Percentiles rank a stretch among this genome's conserved stretches.
phyloP scores from a whole-genome alignment of 53 echinoderm and acorn worm species.

The Apostichopus leukothele region DNA sequence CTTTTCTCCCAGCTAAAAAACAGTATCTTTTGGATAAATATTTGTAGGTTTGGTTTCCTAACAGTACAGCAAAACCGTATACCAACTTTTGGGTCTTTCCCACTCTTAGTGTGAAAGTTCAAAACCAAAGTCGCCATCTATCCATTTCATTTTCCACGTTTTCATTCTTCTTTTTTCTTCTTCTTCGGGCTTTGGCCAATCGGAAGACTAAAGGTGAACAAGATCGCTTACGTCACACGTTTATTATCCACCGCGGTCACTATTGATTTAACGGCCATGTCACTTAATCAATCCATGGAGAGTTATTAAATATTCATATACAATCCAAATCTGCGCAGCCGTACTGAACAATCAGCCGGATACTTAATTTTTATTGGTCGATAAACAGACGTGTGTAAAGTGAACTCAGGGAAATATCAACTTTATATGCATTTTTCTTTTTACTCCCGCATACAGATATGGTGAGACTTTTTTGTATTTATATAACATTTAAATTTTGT shows the following conservation, averaged over 20 bases:
- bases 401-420: neutral
- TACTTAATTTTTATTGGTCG: conserved; percentile 50
- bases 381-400: neutral
- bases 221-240: conserved; percentile 20
- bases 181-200: conserved; percentile 22
- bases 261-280: conserved; percentile 41
- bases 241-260: conserved; percentile 38
- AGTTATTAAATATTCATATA: conserved; percentile 43
- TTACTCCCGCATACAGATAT: neutral
- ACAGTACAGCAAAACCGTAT: no score
- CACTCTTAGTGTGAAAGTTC: no score
- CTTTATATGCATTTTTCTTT: neutral
- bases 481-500: no score
- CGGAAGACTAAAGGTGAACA: conserved; percentile 5
- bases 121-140: neutral
- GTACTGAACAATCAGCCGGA: neutral
- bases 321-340: conserved; percentile 3
- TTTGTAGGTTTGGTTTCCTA: no score
- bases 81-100: no score
- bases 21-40: no score
- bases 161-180: neutral
- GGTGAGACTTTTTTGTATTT: neutral
- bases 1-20: no score
- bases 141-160: no score
- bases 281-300: conserved; percentile 43